A percentile compares a stretch with the other conserved stretches of the same genome.
Conservation (phyloP, 2,888 invertebrate genomes). For the Eumerus sabulonum region DNA sequence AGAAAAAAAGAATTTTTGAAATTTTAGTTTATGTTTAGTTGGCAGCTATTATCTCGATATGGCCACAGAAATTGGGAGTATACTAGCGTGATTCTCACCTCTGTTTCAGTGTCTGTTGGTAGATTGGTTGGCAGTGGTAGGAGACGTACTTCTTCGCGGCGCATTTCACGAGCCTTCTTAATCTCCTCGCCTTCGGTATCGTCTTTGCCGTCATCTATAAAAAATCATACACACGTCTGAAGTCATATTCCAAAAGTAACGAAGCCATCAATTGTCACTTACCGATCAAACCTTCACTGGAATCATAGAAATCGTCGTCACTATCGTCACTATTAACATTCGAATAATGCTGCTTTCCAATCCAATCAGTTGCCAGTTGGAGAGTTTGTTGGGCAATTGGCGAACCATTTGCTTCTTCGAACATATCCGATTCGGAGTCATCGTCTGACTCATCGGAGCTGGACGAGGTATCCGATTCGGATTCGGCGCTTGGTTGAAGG, state of each 20-base stretch:
- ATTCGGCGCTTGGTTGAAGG: constrained; percentile 88
- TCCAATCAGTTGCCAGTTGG: constrained; percentile 85
- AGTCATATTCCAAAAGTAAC: not conserved
- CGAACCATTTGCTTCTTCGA: constrained; percentile 84
- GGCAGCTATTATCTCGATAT: constrained; percentile 23
- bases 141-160: constrained; percentile 85
- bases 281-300: constrained; percentile 78
- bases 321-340: constrained; percentile 79
- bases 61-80: not conserved
- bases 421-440: constrained; percentile 83
- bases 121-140: constrained; percentile 82
- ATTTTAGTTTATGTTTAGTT: constrained; percentile 25
- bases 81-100: constrained; percentile 80
- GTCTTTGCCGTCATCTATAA: constrained; percentile 82
- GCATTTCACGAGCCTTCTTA: constrained; percentile 82
- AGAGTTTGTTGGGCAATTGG: constrained; percentile 82
- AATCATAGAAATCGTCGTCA: constrained; percentile 78
- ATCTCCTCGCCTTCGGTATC: constrained; percentile 87
- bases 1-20: constrained; percentile 71
- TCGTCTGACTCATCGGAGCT: constrained; percentile 82
- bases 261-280: constrained; percentile 16
- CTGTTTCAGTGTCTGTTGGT: constrained; percentile 85
- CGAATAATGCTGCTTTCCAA: constrained; percentile 81
- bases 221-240: not conserved
- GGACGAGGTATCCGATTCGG: constrained; percentile 81